Percentiles rank a stretch among this genome's conserved stretches.
Evolutionary conservation across 2,797 vertebrate species (phyloP).

Genomic region (Gobionotothen gibberifrons): DNA sequence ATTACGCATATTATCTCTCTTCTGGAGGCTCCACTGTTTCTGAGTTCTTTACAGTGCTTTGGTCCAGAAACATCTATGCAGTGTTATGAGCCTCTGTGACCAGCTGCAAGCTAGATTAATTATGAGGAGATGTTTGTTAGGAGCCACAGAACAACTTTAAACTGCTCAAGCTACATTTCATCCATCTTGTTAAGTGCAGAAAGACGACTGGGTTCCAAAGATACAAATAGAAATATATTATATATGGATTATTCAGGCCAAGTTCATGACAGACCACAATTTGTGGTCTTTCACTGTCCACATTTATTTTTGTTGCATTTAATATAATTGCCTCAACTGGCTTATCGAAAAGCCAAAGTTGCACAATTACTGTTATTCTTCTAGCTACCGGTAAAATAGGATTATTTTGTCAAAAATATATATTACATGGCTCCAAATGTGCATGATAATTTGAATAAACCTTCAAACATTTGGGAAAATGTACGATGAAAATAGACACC

Average conservation of each 20-base stretch:
- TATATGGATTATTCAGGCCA: slow-evolving; percentile 15
- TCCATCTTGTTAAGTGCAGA: slow-evolving; percentile 17
- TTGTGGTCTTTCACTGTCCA: slow-evolving; percentile 17
- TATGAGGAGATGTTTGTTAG: slow-evolving; percentile 24
- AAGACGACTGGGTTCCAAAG: not conserved
- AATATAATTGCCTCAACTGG: slow-evolving; percentile 5
- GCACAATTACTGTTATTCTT: slow-evolving; percentile 11
- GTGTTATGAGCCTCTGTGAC: not conserved
- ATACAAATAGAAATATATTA: slow-evolving; percentile 24
- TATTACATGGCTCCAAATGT: slow-evolving; percentile 1
- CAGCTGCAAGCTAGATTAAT: slow-evolving; percentile 37
- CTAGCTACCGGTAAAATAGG: not conserved
- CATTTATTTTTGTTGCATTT: slow-evolving; percentile 29
- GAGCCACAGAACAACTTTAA: slow-evolving; percentile 22
- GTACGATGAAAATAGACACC: not conserved
- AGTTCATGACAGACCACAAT: slow-evolving; percentile 15
- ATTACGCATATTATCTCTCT: slow-evolving; percentile 55
- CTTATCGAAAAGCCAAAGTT: slow-evolving; percentile 11
- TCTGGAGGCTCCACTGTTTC: slow-evolving; percentile 30
- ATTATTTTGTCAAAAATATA: not conserved
- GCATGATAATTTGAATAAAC: slow-evolving; percentile 1
- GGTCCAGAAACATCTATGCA: slow-evolving; percentile 5
- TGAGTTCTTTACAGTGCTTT: slow-evolving; percentile 13
- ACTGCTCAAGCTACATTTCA: slow-evolving; percentile 33
- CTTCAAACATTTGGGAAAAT: not conserved